Base-by-base conservation (phyloP, 2,888 invertebrate genomes). In the Rosalia funebris region DNA sequence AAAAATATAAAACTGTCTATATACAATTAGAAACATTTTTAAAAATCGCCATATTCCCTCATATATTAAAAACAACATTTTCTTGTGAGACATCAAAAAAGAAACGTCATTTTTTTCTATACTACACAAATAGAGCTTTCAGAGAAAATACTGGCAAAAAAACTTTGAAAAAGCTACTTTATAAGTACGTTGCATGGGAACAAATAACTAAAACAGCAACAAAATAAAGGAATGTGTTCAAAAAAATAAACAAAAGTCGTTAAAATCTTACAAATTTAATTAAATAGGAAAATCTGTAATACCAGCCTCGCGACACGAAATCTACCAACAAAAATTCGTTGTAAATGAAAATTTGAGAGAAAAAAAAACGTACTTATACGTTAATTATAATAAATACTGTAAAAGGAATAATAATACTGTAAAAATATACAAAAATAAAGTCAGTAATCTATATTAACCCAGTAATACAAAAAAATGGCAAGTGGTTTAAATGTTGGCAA, bases 91-190 rank as follows among this genome's bases (percentile, higher is more conserved):
- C 72, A 73, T 69, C 64, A 73, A 71, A 70, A 72, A 67, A 67
- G 65, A 71, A 71, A 64, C 55, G 48, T 61, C 60, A 58, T 68
- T 65, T 65, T 71, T 31, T 60, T 66, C 63, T 68, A 68, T 65
- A 58, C 65, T 68, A 66, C 63, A 68, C 66, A 57, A 64, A 64
- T 72, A 73, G 72, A 72, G 73, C 74, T 68, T 68, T 68, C 69
- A 70, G 68, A 66, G 66, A 71, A 76, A 74, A 75, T 76, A 77
- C 75, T 77, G 77, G 77, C 77, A 74, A 75, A 75, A 71, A 60
- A 41, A 67, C 63, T 66, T 59, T 61, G 56, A 65, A 65, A 57
- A 67, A 65, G 66, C 64, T 69, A 65, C 56, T 62, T 63, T 60
- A 68, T 76, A 77, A 77, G 75, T 76, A 76, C 76, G 73, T 71